Conservation (phyloP, 1,140 invertebrate species). For the Glossosoma conforme region DNA sequence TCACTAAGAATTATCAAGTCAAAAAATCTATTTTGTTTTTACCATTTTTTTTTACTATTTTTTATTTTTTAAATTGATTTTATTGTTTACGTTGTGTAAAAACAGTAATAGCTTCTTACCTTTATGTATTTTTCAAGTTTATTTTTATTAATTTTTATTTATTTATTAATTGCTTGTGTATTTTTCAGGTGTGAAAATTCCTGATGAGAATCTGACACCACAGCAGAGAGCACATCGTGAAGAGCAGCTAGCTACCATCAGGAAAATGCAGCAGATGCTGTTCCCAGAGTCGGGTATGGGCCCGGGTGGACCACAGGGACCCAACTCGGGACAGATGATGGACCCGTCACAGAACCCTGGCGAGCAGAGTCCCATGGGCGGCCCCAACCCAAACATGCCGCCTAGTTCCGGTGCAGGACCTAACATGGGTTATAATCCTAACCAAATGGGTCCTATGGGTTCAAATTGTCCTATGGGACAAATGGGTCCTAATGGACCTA, state of each 20-base stretch:
- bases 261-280: conserved; percentile 89
- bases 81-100: neutral
- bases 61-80: too few relatives aligned
- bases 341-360: conserved; percentile 30
- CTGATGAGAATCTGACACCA: conserved; percentile 94
- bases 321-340: conserved; percentile 33
- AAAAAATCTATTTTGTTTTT: neutral
- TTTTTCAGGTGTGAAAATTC: conserved; percentile 75
- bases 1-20: too few relatives aligned
- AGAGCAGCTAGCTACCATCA: conserved; percentile 83
- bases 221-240: conserved; percentile 91
- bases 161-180: conserved; percentile 6
- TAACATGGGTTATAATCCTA: conserved; percentile 45
- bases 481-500: conserved; percentile 23
- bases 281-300: conserved; percentile 69
- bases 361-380: conserved; percentile 27
- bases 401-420: conserved; percentile 38
- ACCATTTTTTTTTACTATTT: neutral
- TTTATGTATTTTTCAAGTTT: neutral
- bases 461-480: conserved; percentile 35
- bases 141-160: neutral
- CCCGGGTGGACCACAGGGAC: conserved; percentile 40
- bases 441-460: conserved; percentile 33
- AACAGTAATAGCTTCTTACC: neutral
- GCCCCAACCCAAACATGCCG: conserved; percentile 37